Percentiles rank a stretch among this genome's conserved stretches.
phyloP scores from a whole-genome alignment of 2,797 vertebrate genomes.

The Liparis tanakae region DNA sequence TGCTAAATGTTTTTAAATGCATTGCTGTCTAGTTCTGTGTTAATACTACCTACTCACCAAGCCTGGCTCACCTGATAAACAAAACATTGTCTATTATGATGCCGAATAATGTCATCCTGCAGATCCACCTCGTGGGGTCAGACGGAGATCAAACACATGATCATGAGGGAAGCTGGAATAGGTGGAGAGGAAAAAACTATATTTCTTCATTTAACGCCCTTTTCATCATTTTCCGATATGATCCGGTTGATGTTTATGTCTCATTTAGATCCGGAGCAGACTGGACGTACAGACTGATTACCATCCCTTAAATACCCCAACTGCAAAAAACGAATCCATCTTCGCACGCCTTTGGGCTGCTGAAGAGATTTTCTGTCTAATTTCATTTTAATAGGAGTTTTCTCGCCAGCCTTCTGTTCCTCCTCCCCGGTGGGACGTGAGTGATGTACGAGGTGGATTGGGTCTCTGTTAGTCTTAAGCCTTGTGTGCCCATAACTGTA shows the following conservation, averaged over 20 bases:
- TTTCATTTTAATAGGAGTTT: slow-evolving; percentile 68
- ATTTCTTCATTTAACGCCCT: background rate
- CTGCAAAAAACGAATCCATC: slow-evolving; percentile 42
- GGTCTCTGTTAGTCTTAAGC: slow-evolving; percentile 55
- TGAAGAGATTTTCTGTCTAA: slow-evolving; percentile 72
- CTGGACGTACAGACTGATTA: slow-evolving; percentile 32
- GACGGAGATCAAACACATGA: background rate
- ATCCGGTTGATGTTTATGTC: slow-evolving; percentile 45
- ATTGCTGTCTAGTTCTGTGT: background rate
- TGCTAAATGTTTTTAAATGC: background rate
- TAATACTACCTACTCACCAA: background rate
- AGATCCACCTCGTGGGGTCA: background rate
- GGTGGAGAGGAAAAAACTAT: slow-evolving; percentile 9
- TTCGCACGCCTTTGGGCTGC: slow-evolving; percentile 56
- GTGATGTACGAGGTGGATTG: slow-evolving; percentile 63
- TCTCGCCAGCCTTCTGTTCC: slow-evolving; percentile 54
- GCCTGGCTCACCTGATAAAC: background rate
- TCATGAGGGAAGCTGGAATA: background rate
- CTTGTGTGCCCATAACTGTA: slow-evolving; percentile 54
- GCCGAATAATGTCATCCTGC: background rate
- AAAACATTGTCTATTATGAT: background rate
- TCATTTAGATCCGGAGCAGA: slow-evolving; percentile 37
- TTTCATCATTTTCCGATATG: slow-evolving; percentile 19
- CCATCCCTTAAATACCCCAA: slow-evolving; percentile 33
- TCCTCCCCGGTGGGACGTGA: slow-evolving; percentile 44